Percentiles rank a stretch among this genome's conserved stretches.
phyloP scores from a whole-genome alignment of 2,888 invertebrate species.

The Diploptera punctata region DNA sequence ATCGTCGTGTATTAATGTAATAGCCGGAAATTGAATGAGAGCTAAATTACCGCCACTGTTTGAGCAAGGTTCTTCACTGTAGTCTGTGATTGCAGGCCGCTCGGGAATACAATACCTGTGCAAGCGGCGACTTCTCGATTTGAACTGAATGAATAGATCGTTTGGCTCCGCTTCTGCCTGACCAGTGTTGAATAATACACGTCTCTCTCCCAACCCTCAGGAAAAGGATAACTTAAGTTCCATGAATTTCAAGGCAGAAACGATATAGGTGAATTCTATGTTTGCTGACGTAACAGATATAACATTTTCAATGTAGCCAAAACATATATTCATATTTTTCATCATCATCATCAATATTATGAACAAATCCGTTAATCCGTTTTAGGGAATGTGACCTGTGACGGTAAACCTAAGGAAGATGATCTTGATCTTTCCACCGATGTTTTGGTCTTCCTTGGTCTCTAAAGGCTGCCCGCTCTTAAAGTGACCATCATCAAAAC shows the following conservation, averaged over 20 bases:
- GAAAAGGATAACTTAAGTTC: background rate
- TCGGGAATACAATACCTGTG: constrained; percentile 15
- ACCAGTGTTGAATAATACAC: constrained; percentile 27
- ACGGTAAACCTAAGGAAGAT: no score
- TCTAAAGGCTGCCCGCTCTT: no score
- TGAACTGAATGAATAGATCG: constrained; percentile 21
- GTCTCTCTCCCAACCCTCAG: background rate
- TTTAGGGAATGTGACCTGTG: no score
- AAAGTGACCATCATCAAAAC: no score
- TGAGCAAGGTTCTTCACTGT: constrained; percentile 22
- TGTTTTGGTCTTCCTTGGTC: no score
- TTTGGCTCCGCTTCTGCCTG: constrained; percentile 20
- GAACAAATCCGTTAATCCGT: no score
- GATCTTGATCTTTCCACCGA: no score
- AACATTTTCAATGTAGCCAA: no score
- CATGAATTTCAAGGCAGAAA: background rate
- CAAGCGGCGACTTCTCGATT: constrained; percentile 12
- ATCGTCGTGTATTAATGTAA: constrained; percentile 27
- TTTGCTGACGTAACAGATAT: no score
- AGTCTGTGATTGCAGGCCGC: constrained; percentile 4
- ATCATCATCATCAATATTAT: no score
- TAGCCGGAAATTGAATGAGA: constrained; percentile 29
- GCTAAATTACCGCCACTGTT: constrained; percentile 17
- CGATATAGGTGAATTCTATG: no score
- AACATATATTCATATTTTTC: no score